Evolutionary conservation across 2,797 vertebrate species (phyloP), one percentile per base, ranked within the genome.

Genomic region (Molossus molossus): DNA sequence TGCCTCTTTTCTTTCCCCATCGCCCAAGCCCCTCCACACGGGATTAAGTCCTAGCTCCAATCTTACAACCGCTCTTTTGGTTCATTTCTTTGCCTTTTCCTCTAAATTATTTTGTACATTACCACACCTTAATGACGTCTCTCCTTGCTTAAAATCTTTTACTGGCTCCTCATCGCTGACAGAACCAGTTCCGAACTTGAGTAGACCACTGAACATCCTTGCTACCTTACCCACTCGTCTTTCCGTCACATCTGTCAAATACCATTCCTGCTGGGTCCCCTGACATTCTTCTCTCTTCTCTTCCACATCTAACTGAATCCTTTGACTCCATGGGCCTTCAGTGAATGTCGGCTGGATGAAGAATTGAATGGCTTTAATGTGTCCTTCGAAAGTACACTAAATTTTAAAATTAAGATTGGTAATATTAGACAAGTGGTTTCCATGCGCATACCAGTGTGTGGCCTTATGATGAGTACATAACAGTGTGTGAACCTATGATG

Each of bases 401-500:
- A 60, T 17, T 55, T 48, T 70, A 9, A n/a, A 62, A 64, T 91
- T 65, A 70, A 90, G 89, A 87, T 65, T 62, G 33, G 25, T 50
- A 79, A 50, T 20, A 72, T 53, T 23, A 82, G 60, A 90, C 33
- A 60, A 79, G 73, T 4, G 13, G 17, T 53, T 80, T 15, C 10
- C 33, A 91, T 8, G 45, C 10, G 55, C 25, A 37, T 1, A 84
- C 9, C 6, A 64, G 45, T 6, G 23, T 33, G 17, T 53, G 20
- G 75, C 23, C 4, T 15, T 45, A 12, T 72, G 57, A 67, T 23
- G 55, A 69, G 33, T 33, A 33, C 25, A 37, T 1, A 84, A 6
- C 6, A 64, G 45, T 6, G 23, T 33, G 17, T 53, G 20, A 79
- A 27, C 4, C 20, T 45, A 12, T 72, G 57, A 67, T 23, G 55